Base-by-base conservation (phyloP, 2,888 invertebrate genomes). In the Gonocerus acuteangulatus region DNA sequence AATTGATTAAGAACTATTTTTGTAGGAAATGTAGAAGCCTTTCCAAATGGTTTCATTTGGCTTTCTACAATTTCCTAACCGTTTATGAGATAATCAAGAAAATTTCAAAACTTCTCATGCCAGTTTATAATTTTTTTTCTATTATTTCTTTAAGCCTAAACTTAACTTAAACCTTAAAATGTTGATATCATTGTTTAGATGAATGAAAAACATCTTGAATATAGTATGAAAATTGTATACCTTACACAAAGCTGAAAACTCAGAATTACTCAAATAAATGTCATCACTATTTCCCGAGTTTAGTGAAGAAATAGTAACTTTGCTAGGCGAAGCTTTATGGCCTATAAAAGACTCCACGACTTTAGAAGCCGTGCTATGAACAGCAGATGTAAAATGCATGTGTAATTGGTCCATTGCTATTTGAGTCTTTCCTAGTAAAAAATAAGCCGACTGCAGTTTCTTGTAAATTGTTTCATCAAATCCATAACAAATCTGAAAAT, bases 401-500 rank as follows among this genome's bases (percentile, higher is more conserved):
- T 93, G 91, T 9, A 96, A 74, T 73, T 95, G 94, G 73, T 96
- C 95, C 83, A 95, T 89, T 0, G 94, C 92, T 1, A 87, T 85
- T 74, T 94, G 86, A 0, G 89, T 90, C 75, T 96, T 96, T 1
- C 93, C 94, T 2, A 97, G 75, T 19, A 95, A 77, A 39, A 83
- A 82, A 72, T 95, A 97, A 0, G 96, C 96, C 67, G 83, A 84
- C 71, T 92, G 89, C 0, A 96, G 77, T 68, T 91, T 87, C 9
- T 82, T 79, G 72, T 95, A 97, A 4, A 85, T 83, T 11, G 80
- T 80, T 19, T 81, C 79, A 70, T 95, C 88, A 72, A 92, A 94
- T 68, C 83, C 82, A 60, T 81, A 81, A 70, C 83, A 83, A 36
- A 80, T 76, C 78, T 79, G 67, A 19, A 71, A 72, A 62, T 64